Conservation (phyloP, 2,113 vertebrate species). For the Myotis brandtii region DNA sequence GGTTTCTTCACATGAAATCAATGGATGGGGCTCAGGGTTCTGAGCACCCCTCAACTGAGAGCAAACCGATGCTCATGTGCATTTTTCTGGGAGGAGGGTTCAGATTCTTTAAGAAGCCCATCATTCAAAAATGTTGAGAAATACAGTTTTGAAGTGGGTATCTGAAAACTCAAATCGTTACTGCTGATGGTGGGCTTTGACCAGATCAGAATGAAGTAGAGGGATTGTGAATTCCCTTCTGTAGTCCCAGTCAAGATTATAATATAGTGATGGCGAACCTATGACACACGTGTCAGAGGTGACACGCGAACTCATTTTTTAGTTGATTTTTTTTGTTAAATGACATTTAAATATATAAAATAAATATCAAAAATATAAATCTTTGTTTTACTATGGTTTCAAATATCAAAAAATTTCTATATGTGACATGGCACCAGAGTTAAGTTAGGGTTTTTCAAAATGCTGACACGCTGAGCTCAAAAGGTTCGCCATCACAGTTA, state of each 20-base stretch:
- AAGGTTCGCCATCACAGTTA: not conserved
- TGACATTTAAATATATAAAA: no score
- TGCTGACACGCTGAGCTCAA: no score
- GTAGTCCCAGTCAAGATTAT: not conserved
- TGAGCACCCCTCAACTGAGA: not conserved
- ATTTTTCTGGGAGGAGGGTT: not conserved
- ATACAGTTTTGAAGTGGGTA: not conserved
- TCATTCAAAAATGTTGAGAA: conserved; percentile 18
- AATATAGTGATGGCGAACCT: no score
- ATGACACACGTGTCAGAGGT: no score
- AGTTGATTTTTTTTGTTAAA: no score
- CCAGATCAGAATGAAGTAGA: not conserved
- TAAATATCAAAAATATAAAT: no score
- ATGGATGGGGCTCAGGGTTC: not conserved
- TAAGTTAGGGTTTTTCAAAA: no score
- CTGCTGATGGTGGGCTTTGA: not conserved
- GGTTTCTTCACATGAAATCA: not conserved
- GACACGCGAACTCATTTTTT: no score
- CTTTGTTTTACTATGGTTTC: no score
- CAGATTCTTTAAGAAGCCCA: not conserved
- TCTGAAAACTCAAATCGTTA: not conserved
- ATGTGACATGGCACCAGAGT: no score
- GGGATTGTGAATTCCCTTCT: not conserved
- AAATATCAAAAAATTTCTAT: no score
- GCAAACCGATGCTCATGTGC: not conserved